These are phyloP conservation scores for Tetrax tetrax DNA, from an alignment of 2,113 vertebrate genomes.

Conservation along the genomic window DNA sequence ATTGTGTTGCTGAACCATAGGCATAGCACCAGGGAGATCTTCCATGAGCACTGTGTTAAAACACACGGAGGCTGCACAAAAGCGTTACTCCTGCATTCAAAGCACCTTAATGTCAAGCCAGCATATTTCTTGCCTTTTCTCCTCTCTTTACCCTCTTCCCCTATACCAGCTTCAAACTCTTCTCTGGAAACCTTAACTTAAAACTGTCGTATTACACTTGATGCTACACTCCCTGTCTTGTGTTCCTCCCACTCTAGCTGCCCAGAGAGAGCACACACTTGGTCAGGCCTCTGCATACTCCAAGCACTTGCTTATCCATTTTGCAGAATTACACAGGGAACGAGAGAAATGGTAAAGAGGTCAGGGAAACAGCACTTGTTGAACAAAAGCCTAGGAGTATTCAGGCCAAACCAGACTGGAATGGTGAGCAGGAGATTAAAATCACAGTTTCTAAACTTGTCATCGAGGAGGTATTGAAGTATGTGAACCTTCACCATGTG, in stretches of 20 bases:
- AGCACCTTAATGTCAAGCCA: not conserved
- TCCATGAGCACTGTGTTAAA: not conserved
- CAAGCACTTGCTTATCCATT: not conserved
- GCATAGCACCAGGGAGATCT: not conserved
- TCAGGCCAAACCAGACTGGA: rapidly evolving
- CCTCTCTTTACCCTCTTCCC: not conserved
- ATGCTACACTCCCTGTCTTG: not conserved
- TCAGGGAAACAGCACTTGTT: not conserved
- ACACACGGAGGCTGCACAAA: not conserved
- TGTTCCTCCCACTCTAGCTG: not conserved
- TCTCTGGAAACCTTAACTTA: not conserved
- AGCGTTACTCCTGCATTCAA: not conserved
- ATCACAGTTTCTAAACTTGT: not conserved
- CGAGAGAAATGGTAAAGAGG: not conserved
- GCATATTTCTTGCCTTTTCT: not conserved
- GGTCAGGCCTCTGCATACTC: not conserved
- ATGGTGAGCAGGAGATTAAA: not conserved
- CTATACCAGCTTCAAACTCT: not conserved
- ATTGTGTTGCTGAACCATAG: not conserved
- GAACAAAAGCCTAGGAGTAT: not conserved
- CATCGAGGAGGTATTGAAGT: not conserved
- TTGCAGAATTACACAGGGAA: not conserved
- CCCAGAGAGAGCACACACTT: not conserved
- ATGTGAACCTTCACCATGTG: rapidly evolving
- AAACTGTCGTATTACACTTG: not conserved